Evolutionary conservation across 2,797 vertebrate genomes (phyloP).

Genomic region (Sebastiscus tertius): DNA sequence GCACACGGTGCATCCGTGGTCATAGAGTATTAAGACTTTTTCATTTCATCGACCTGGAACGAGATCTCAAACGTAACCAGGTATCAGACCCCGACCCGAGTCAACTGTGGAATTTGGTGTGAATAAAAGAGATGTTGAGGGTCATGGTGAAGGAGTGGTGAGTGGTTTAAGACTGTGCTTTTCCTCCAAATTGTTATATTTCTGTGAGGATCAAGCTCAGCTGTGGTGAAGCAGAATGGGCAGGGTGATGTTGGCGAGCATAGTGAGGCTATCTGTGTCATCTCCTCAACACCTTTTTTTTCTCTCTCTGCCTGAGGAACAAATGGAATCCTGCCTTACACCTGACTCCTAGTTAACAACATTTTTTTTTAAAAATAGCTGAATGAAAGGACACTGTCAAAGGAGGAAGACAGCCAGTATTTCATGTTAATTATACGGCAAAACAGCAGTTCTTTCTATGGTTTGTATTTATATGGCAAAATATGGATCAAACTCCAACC

Average conservation of each 20-base stretch:
- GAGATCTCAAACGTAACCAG: not conserved
- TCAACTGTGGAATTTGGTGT: not conserved
- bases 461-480: not conserved
- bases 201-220: slow-evolving; percentile 56
- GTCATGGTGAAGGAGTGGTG: slow-evolving; percentile 39
- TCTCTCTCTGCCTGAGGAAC: not conserved
- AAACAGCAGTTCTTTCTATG: not conserved
- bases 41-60: not conserved
- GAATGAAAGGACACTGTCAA: not conserved
- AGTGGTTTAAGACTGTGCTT: slow-evolving; percentile 49
- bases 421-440: not conserved
- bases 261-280: slow-evolving; percentile 37
- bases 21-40: not conserved
- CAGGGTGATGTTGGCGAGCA: slow-evolving; percentile 7
- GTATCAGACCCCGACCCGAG: not conserved
- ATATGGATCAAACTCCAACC: no score
- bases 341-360: not conserved
- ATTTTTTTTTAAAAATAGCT: not conserved
- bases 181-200: slow-evolving; percentile 48
- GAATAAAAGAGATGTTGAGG: slow-evolving; percentile 8
- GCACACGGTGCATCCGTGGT: not conserved
- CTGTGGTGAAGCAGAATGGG: slow-evolving; percentile 17
- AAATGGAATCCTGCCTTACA: not conserved
- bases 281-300: slow-evolving; percentile 29
- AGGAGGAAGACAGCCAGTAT: no score